Percentiles rank a stretch among this genome's conserved stretches.
Conservation (phyloP, 2,888 invertebrate genomes). For the Poecilobothrus nobilitatus region DNA sequence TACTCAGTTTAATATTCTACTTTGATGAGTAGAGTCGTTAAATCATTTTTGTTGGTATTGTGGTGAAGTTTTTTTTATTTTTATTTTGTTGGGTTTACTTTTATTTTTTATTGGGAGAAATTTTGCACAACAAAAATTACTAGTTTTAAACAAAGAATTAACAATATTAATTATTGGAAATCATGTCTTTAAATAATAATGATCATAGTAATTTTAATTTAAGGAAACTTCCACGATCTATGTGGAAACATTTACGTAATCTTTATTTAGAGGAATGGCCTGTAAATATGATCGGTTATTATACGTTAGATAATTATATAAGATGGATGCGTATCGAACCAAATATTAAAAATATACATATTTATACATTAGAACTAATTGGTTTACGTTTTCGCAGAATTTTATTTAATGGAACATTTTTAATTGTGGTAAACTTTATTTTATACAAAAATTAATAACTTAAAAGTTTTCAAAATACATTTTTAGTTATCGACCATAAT, state of each 20-base stretch:
- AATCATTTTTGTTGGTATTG: neutral
- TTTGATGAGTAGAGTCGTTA: neutral
- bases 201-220: neutral
- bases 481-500: too few relatives aligned
- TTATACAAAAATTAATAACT: too few relatives aligned
- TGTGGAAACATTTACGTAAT: slow-evolving; percentile 24
- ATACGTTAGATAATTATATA: slow-evolving; percentile 31
- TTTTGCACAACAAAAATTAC: too few relatives aligned
- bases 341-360: slow-evolving; percentile 29
- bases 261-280: slow-evolving; percentile 29
- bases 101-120: too few relatives aligned
- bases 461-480: too few relatives aligned
- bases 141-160: too few relatives aligned
- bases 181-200: neutral
- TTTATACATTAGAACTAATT: slow-evolving; percentile 28
- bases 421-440: slow-evolving; percentile 31
- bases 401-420: slow-evolving; percentile 37
- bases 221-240: neutral
- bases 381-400: neutral
- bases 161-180: neutral
- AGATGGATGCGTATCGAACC: slow-evolving; percentile 26
- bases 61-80: neutral
- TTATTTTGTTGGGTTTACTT: too few relatives aligned
- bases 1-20: neutral
- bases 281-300: slow-evolving; percentile 28